Evolutionary conservation across 2,113 vertebrate species (phyloP).

Genomic region (Thymallus thymallus): DNA sequence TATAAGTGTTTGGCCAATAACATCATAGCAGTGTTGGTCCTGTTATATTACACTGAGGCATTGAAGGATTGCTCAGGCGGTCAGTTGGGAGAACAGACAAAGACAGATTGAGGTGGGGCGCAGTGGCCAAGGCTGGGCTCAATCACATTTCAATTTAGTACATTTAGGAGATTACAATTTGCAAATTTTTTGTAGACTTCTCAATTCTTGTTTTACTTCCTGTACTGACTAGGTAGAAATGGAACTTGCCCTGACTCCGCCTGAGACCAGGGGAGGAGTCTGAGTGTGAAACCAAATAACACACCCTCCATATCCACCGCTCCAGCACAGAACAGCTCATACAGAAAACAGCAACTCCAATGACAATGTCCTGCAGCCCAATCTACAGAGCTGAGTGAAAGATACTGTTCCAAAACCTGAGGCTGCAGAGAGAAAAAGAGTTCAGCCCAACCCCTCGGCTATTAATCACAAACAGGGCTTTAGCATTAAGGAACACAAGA

Average conservation of each 20-base stretch:
- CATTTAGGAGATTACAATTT: too few species aligned
- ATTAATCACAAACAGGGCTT: constrained; percentile 5
- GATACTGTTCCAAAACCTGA: not conserved
- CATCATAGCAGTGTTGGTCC: not conserved
- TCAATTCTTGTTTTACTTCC: too few species aligned
- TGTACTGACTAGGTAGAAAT: too few species aligned
- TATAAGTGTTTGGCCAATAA: not conserved
- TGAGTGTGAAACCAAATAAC: not conserved
- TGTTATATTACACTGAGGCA: not conserved
- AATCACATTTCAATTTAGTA: too few species aligned
- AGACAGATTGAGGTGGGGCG: not conserved
- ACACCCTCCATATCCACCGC: not conserved
- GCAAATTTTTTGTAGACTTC: too few species aligned
- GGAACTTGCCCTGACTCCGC: too few species aligned
- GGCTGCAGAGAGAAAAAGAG: not conserved
- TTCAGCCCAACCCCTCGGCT: constrained; percentile 1
- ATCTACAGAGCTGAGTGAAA: not conserved
- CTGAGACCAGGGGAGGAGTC: too few species aligned
- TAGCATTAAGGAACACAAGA: not conserved
- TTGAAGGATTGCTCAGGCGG: not conserved
- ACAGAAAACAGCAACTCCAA: not conserved
- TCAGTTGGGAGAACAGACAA: not conserved
- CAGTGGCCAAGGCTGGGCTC: too few species aligned
- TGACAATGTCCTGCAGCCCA: not conserved
- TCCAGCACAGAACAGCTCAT: not conserved